Conservation (phyloP, 2,113 vertebrate genomes). For the Scytalopus superciliaris region DNA sequence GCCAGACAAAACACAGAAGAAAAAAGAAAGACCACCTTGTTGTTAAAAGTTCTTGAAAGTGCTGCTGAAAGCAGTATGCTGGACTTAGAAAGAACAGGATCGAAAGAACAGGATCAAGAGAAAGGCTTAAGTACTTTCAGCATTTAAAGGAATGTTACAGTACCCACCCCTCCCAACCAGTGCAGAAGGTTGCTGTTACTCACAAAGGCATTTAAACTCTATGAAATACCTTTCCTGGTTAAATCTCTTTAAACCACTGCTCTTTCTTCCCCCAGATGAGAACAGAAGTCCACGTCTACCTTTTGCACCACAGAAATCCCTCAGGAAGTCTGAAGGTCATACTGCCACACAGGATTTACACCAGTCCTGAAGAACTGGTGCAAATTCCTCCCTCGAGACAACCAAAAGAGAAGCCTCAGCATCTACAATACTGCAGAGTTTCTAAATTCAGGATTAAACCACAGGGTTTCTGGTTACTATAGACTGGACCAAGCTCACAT, state of each 20-base stretch:
- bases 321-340: not conserved
- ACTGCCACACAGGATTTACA: not conserved
- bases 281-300: not conserved
- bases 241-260: not conserved
- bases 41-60: not conserved
- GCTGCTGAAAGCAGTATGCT: not conserved
- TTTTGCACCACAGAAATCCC: not conserved
- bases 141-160: not conserved
- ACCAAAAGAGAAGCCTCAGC: not conserved
- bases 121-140: not conserved
- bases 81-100: not conserved
- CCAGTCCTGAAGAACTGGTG: not conserved
- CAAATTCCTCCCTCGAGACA: not conserved
- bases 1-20: not conserved
- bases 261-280: not conserved
- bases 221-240: not conserved
- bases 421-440: not conserved
- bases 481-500: not conserved
- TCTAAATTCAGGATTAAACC: not conserved
- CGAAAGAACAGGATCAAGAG: not conserved
- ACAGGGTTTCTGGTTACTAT: not conserved
- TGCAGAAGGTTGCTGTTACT: not conserved
- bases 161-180: not conserved
- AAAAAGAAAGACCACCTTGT: not conserved
- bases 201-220: not conserved